Evolutionary conservation across 2,888 invertebrate species (phyloP), one percentile per base, ranked within the genome.

Genomic region (Lithodes maja): DNA sequence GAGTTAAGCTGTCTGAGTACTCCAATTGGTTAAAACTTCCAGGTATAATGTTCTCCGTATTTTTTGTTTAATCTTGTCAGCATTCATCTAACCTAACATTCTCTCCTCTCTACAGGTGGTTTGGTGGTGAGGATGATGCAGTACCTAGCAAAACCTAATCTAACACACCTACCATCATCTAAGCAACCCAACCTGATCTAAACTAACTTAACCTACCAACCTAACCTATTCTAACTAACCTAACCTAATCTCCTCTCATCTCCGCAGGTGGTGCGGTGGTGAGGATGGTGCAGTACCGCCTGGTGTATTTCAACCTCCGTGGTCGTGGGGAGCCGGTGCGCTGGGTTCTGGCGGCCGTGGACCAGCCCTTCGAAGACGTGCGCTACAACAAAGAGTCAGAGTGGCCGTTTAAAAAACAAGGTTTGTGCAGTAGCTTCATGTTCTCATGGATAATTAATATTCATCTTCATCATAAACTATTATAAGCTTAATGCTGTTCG

Each of bases 261-360:
- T 33, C 33, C 33, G 33, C 33, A 33, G n/a, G 80, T 54, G 68
- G 61, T 61, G 49, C 81, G 49, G 81, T 5, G 68, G 55, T n/a
- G 9, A 74, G 2, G 49, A 92, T 92, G 91, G 85, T 90, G 3
- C 81, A 89, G 77, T 92, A 92, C 86, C 83, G 87, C 68, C 90
- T 92, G 3, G 80, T 90, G 5, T 92, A 92, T 86, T 92, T 92
- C 85, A 92, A 92, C 87, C 83, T 91, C 53, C 88, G 91, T 3
- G 92, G 92, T 1, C 89, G 92, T 15, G 92, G 90, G 1, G 92
- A 92, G 81, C 90, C 92, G n/a, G 77, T 91, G 54, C 91, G 90
- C 83, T 91, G 91, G 91, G 83, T 91, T 1, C 85, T 91, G 68
- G 87, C 87, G 3, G 89, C 83, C 49, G 89, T 89, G 1, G 87